phyloP scores from a whole-genome alignment of 2,888 invertebrate species.

The Drosophila hawaiiensis region DNA sequence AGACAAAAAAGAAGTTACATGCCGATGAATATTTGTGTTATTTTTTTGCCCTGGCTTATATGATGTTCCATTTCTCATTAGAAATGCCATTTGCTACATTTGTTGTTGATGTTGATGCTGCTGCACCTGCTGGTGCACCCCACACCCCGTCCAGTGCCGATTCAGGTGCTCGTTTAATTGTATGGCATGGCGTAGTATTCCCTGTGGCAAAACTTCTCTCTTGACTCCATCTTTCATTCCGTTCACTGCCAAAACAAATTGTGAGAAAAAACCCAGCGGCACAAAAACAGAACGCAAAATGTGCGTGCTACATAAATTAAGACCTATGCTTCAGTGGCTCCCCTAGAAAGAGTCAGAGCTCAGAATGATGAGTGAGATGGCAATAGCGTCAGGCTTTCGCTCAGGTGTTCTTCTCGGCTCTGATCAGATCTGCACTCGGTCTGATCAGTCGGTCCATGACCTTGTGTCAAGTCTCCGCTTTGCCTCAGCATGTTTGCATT shows the following conservation, averaged over 20 bases:
- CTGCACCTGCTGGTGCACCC: constrained; percentile 17
- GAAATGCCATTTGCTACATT: constrained; percentile 34
- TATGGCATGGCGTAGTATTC: constrained; percentile 65
- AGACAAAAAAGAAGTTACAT: constrained; percentile 17
- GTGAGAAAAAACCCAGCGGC: constrained; percentile 70
- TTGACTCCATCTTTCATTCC: constrained; percentile 49
- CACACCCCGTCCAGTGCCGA: constrained; percentile 34
- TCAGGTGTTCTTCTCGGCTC: constrained; percentile 21
- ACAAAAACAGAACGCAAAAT: constrained; percentile 71
- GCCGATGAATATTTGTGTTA: constrained; percentile 30
- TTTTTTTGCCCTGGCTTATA: constrained; percentile 9
- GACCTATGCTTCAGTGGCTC: constrained; percentile 77
- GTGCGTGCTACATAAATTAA: constrained; percentile 80
- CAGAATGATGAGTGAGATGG: constrained; percentile 21
- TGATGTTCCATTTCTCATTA: constrained; percentile 75
- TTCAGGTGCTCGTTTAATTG: constrained; percentile 74
- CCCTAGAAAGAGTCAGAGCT: constrained; percentile 26
- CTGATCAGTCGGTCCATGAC: constrained; percentile 64
- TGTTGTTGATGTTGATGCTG: constrained; percentile 33
- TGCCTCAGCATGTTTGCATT: constrained; percentile 74
- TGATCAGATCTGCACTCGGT: constrained; percentile 53
- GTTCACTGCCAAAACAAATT: constrained; percentile 76
- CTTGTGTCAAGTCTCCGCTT: constrained; percentile 73
- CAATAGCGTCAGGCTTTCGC: constrained; percentile 23
- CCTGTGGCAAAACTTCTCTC: constrained; percentile 20